phyloP scores from a whole-genome alignment of 2,888 invertebrate species.

The Eupithecia vulgata region DNA sequence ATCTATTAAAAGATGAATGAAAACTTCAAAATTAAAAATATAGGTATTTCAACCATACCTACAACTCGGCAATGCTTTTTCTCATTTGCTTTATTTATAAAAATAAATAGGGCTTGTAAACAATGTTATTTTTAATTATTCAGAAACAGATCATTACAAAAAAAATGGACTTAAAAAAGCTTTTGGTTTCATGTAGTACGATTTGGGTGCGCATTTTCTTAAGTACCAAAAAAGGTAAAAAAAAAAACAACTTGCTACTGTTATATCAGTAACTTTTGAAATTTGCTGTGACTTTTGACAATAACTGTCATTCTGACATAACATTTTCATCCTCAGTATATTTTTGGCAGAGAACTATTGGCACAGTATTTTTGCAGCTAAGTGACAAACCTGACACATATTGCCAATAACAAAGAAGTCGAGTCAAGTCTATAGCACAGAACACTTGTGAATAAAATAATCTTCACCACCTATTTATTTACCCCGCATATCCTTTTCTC shows the following conservation, averaged over 20 bases:
- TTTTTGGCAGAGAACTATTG: no score
- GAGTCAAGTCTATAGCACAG: no score
- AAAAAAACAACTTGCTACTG: no score
- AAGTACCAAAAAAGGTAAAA: no score
- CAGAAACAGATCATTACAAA: background rate
- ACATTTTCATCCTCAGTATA: no score
- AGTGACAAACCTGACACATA: no score
- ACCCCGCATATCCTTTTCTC: background rate
- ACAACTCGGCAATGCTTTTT: background rate
- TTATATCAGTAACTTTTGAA: no score
- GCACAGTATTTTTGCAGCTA: no score
- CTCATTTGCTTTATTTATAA: background rate
- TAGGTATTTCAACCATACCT: background rate
- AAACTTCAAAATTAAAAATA: no score
- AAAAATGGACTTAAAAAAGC: background rate
- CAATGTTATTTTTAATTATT: background rate
- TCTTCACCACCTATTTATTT: background rate
- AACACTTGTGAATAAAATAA: no score
- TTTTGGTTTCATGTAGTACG: background rate
- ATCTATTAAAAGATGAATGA: no score
- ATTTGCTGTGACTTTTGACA: background rate
- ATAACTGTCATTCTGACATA: background rate
- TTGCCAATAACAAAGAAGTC: no score
- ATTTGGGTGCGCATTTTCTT: background rate
- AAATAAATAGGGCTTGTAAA: background rate